These are phyloP conservation scores for Cydia fagiglandana DNA, from an alignment of 1,140 invertebrate species.

Conservation along the genomic window DNA sequence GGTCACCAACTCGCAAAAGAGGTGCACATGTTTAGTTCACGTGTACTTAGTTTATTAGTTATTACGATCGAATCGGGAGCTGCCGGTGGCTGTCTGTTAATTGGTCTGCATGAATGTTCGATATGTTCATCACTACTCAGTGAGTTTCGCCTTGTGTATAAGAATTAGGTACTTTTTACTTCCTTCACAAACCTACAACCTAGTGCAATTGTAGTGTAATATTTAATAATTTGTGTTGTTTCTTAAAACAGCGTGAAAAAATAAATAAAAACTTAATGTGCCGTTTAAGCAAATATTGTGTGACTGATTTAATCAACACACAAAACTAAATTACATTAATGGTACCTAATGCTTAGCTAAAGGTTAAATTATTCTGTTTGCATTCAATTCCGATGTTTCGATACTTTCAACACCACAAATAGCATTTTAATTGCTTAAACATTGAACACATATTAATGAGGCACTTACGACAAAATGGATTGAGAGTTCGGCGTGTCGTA, in stretches of 20 bases:
- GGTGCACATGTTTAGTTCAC: background rate
- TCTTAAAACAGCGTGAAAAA: no score
- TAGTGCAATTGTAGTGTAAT: no score
- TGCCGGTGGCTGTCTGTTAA: background rate
- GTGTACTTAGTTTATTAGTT: background rate
- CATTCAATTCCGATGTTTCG: no score
- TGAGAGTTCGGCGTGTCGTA: constrained; percentile 1
- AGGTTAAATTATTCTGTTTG: no score
- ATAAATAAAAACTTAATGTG: no score
- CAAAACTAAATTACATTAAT: no score
- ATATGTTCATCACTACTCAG: background rate
- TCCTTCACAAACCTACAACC: no score
- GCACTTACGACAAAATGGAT: background rate
- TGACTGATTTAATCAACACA: no score
- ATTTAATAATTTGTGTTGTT: no score
- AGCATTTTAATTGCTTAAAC: background rate
- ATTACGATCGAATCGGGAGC: background rate
- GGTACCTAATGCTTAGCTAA: no score
- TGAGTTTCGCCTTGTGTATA: background rate
- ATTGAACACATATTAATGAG: background rate
- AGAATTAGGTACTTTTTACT: no score
- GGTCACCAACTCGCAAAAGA: background rate
- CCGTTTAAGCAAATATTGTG: no score
- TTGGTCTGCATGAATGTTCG: background rate
- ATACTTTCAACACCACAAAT: background rate